phyloP scores from a whole-genome alignment of 2,113 vertebrate genomes.

The Cinclus cinclus region DNA sequence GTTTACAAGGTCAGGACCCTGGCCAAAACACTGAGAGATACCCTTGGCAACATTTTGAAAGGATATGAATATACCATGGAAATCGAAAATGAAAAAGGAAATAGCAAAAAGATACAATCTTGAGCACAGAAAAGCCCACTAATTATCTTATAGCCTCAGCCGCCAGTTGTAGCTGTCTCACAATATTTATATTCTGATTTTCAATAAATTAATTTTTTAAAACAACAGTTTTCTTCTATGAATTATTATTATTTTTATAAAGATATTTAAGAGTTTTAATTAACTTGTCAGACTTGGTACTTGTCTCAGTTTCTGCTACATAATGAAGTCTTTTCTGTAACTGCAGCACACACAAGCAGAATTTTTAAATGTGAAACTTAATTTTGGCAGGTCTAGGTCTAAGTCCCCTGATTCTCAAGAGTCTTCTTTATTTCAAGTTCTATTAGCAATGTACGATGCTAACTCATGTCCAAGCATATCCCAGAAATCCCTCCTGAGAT shows the following conservation, averaged over 20 bases:
- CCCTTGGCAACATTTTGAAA: not conserved
- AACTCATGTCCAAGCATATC: conserved; percentile 11
- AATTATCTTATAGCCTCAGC: not conserved
- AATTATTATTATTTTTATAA: not conserved
- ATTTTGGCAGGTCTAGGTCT: conserved; percentile 8
- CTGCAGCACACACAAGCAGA: not conserved
- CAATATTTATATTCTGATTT: not conserved
- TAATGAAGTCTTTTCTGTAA: not conserved
- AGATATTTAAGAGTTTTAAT: not conserved
- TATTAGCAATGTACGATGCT: not conserved
- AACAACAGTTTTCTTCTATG: not conserved
- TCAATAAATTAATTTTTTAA: not conserved
- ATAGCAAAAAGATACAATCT: not conserved
- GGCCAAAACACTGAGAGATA: not conserved
- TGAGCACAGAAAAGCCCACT: not conserved
- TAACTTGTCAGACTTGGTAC: not conserved
- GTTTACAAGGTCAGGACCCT: not conserved
- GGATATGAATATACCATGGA: not conserved
- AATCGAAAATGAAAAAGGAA: not conserved
- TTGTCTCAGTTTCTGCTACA: not conserved
- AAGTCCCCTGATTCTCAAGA: not conserved
- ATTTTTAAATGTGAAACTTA: conserved; percentile 34
- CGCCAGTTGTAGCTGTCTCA: not conserved
- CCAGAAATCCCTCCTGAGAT: conserved; percentile 27
- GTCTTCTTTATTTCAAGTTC: conserved; percentile 25